Evolutionary conservation across 1,140 invertebrate genomes (phyloP), one percentile per base, ranked within the genome.

Genomic region (Drosophila azteca): DNA sequence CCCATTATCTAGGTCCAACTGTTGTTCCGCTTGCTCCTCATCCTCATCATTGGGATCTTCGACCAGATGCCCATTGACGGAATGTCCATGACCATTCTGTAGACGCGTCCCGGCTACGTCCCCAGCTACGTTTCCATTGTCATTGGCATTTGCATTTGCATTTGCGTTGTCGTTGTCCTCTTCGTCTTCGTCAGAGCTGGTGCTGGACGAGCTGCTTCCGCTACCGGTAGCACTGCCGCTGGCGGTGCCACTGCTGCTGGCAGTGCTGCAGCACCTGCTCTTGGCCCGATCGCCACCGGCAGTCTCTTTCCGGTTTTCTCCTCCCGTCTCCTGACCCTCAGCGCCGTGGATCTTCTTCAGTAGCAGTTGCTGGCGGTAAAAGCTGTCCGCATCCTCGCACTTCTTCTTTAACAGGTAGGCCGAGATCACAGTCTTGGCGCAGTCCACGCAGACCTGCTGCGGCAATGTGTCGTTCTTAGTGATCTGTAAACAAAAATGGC

Each of bases 331-430:
- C 44, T 64, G 15, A n/a, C 52, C n/a, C 44, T 67, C 62, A 26
- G 41, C 70, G 64, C 69, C 65, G 45, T 90, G 79, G 57, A 90
- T 81, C 68, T 91, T 91, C 51, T 84, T 82, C 44, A 88, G 87
- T 3, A 90, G 61, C 50, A 91, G 26, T 49, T 91, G 90, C 61
- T 91, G 90, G 24, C 90, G 88, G 67, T 90, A 91, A 53, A 91
- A 91, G 48, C 71, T 80, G 22, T 91, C 90, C 45, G 90, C 81
- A 71, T 91, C 90, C 74, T 91, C 90, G 73, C 90, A 91, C 49
- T 90, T 91, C 61, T 91, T 90, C 35, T 91, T 91, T 54, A 91
- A 78, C 43, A 80, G 55, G 54, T 90, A 91, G 11, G 90, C 90
- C 49, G 88, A 90, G 6, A 91, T 88, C 9, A 75, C 89, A 15